Evolutionary conservation across 2,797 vertebrate genomes (phyloP), one percentile per base, ranked within the genome.

Genomic region (Taenioides sp.): DNA sequence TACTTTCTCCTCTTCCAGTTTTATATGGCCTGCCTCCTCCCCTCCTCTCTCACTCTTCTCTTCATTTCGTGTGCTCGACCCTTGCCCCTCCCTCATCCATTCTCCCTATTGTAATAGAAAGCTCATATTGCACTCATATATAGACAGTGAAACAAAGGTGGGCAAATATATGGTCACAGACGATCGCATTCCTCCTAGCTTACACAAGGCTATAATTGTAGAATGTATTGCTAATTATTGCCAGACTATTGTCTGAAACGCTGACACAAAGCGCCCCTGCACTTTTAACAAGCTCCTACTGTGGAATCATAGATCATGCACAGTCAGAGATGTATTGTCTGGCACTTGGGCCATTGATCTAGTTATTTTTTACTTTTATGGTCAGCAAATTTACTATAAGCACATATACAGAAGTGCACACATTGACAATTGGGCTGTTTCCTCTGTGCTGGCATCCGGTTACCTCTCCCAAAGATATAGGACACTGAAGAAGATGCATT

Each of bases 51-150:
- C 77, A 80, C 80, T 84, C 73, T 28, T 76, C 78, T 85, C 84
- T 66, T 70, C 10, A 58, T 79, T 86, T 88, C 74, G 65, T 79
- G 83, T 87, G 86, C 80, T 86, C 23, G 6, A 77, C 73, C 78
- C 87, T 77, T 80, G 28, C 72, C 54, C 70, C 67, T 73, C 47
- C 63, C 71, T 43, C 66, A 57, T 71, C 40, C 47, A 69, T 66
- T 22, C 43, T 47, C 65, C 3, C 65, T 23, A 49, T 73, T 85
- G 64, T 88, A 74, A 87, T 72, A 86, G 83, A 84, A 84, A 86
- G 89, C 91, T 91, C 88, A 89, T 77, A 86, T 91, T 88, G 87
- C 89, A 72, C 76, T 72, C 82, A 72, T 60, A 72, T 65, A 73
- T 40, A 78, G 78, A 82, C 67, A 71, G 66, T 74, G 59, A 80